Conservation (phyloP, 2,113 vertebrate genomes). For the Oenanthe oenanthe region DNA sequence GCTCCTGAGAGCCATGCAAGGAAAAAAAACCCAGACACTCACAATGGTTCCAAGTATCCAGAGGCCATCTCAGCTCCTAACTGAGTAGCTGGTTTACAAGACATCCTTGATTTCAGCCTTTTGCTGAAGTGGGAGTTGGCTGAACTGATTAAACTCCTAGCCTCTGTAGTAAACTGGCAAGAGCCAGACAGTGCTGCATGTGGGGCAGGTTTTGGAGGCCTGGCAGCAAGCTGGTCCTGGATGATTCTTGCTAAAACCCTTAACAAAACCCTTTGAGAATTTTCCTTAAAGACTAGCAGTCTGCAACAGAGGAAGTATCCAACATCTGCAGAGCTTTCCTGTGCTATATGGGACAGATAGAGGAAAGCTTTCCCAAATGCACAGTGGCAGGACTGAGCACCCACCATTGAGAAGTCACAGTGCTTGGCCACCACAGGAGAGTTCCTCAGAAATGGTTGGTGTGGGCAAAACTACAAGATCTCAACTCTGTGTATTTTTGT, state of each 20-base stretch:
- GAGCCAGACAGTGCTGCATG: accelerated
- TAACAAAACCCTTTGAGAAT: not conserved
- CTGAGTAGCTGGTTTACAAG: not conserved
- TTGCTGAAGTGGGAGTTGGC: not conserved
- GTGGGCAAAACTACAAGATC: not conserved
- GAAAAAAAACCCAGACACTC: not conserved
- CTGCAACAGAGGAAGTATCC: not conserved
- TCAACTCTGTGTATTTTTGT: not conserved
- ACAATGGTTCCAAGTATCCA: not conserved
- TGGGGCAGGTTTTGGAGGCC: not conserved
- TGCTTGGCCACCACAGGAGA: accelerated
- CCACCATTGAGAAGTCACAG: accelerated
- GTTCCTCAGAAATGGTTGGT: not conserved
- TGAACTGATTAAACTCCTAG: not conserved
- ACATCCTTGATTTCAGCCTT: not conserved
- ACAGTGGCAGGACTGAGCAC: not conserved
- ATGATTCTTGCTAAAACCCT: not conserved
- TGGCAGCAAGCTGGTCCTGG: not conserved
- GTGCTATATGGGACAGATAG: accelerated
- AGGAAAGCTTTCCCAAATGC: not conserved
- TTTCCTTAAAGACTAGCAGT: not conserved
- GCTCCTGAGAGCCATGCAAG: not conserved
- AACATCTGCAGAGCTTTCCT: not conserved
- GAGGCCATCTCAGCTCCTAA: not conserved
- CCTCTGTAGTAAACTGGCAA: not conserved